These are phyloP conservation scores for Cinclus mexicanus DNA, from an alignment of 2,113 vertebrate species.

Conservation along the genomic window DNA sequence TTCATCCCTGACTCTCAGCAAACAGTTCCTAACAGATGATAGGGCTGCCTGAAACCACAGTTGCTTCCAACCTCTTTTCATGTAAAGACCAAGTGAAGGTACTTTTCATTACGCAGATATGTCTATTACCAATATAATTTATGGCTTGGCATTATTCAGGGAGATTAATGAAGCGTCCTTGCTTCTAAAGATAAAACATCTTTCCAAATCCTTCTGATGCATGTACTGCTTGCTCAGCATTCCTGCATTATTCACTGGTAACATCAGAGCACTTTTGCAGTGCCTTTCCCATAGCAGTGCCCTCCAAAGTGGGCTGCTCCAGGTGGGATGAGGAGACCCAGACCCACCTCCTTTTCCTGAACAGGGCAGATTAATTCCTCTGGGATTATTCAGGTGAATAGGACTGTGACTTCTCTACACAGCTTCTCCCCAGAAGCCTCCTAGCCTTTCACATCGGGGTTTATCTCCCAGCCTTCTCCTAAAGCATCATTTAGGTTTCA, in stretches of 20 bases:
- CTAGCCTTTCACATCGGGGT: background rate
- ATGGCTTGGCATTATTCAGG: constrained; percentile 2
- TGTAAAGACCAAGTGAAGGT: background rate
- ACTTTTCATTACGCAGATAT: constrained; percentile 22
- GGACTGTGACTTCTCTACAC: background rate
- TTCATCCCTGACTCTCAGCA: background rate
- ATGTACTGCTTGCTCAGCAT: background rate
- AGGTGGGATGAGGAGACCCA: background rate
- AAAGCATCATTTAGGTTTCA: background rate
- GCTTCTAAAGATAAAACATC: constrained; percentile 34
- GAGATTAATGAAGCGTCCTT: constrained; percentile 20
- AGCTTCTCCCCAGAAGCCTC: background rate
- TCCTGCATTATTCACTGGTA: background rate
- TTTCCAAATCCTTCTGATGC: background rate
- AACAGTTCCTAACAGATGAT: background rate
- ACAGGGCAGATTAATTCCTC: background rate
- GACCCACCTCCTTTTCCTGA: background rate
- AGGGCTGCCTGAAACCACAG: background rate
- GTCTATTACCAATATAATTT: background rate
- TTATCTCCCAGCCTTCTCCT: background rate
- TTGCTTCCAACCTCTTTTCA: background rate
- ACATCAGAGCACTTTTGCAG: background rate
- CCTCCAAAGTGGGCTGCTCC: background rate
- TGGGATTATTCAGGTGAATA: background rate
- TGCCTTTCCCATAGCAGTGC: background rate